Conservation (phyloP, 2,113 vertebrate genomes). For the Heterocephalus glaber region DNA sequence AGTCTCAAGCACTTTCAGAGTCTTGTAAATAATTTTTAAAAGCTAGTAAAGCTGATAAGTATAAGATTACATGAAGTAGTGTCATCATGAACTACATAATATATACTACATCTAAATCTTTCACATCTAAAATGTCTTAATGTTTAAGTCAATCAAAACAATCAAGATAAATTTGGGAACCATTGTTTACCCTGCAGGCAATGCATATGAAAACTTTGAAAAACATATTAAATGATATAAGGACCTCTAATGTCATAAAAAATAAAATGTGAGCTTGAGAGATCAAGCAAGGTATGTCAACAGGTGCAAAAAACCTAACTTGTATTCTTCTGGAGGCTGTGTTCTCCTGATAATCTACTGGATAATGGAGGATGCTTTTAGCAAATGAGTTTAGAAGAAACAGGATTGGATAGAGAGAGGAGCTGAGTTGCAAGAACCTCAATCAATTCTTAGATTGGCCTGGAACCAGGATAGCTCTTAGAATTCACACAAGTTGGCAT, state of each 20-base stretch:
- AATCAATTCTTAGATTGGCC: fast-evolving
- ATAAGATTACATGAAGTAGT: not conserved
- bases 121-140: not conserved
- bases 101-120: not conserved
- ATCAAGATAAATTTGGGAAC: not conserved
- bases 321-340: not conserved
- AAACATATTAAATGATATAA: not conserved
- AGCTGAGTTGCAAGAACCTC: not conserved
- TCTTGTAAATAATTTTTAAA: not conserved
- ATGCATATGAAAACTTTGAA: not conserved
- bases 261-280: not conserved
- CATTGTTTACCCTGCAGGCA: not conserved
- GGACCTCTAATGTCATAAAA: not conserved
- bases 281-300: not conserved
- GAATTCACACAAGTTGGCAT: not conserved
- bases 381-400: not conserved
- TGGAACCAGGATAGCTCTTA: not conserved
- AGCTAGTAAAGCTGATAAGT: not conserved
- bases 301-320: not conserved
- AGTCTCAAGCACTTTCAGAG: not conserved
- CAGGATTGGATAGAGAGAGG: not conserved
- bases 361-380: not conserved
- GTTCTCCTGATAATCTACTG: not conserved
- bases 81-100: not conserved
- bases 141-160: not conserved